Evolutionary conservation across 2,888 invertebrate species (phyloP).

Genomic region (Eurytoma adleriae): DNA sequence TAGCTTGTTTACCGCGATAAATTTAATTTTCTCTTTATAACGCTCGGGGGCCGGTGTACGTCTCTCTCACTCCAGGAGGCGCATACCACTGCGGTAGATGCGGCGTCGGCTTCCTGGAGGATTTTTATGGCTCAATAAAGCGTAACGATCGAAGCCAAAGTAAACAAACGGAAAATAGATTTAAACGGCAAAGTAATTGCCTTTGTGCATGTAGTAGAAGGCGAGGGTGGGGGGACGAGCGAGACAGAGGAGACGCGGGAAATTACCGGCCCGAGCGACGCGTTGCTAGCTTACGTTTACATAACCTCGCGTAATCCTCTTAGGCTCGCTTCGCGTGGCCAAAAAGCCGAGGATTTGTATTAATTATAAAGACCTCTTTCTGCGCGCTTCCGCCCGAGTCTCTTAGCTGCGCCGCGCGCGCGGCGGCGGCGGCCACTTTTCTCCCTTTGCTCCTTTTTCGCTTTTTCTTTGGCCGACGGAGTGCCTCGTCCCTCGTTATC

Average conservation of each 20-base stretch:
- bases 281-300: constrained; percentile 53
- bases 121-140: constrained; percentile 49
- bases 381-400: background rate
- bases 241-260: constrained; percentile 11
- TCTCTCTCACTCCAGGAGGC: too few relatives aligned
- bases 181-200: constrained; percentile 45
- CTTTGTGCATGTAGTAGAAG: constrained; percentile 7
- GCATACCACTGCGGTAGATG: too few relatives aligned
- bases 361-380: constrained; percentile 57
- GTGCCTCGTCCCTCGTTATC: background rate
- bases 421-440: background rate
- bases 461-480: background rate
- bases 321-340: constrained; percentile 58
- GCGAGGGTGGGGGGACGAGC: background rate
- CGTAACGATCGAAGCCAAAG: constrained; percentile 33
- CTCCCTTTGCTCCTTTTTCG: background rate
- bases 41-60: background rate
- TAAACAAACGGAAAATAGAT: constrained; percentile 47
- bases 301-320: constrained; percentile 60
- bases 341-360: constrained; percentile 60
- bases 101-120: background rate
- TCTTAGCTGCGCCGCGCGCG: background rate
- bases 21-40: constrained; percentile 30
- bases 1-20: constrained; percentile 13
- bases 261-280: constrained; percentile 11